Evolutionary conservation across 2,113 vertebrate genomes (phyloP).

Genomic region (Percina caprodes): DNA sequence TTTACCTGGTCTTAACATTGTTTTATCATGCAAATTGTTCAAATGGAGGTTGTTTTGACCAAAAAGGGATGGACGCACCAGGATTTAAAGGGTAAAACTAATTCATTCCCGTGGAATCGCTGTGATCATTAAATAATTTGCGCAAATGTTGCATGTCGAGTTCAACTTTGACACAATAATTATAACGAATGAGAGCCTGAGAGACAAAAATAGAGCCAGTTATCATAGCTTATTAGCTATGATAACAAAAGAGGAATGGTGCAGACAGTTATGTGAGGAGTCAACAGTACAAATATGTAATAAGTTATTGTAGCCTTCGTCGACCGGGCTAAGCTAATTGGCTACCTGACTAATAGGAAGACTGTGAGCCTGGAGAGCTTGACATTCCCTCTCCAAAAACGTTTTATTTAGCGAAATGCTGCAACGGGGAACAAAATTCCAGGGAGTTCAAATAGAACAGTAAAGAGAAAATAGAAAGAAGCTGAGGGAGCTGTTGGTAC

Average conservation of each 20-base stretch:
- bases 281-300: too few species aligned
- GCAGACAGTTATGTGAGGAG: background rate
- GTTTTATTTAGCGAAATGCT: background rate
- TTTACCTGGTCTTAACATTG: slow-evolving; percentile 8
- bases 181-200: background rate
- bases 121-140: background rate
- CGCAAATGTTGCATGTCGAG: background rate
- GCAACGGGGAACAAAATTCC: background rate
- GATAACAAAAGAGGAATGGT: background rate
- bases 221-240: background rate
- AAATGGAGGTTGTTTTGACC: slow-evolving; percentile 1
- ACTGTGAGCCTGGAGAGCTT: background rate
- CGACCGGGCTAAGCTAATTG: too few species aligned
- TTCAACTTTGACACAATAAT: background rate
- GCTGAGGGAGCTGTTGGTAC: too few species aligned
- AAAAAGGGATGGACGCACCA: background rate
- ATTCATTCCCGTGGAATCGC: background rate
- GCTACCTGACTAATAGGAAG: background rate
- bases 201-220: background rate
- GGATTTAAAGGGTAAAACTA: background rate
- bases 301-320: too few species aligned
- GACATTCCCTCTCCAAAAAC: too few species aligned
- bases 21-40: background rate
- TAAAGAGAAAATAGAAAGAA: background rate
- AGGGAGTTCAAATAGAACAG: background rate